Evolutionary conservation across 2,113 vertebrate genomes (phyloP), one percentile per base, ranked within the genome.

Genomic region (Nycticebus coucang): DNA sequence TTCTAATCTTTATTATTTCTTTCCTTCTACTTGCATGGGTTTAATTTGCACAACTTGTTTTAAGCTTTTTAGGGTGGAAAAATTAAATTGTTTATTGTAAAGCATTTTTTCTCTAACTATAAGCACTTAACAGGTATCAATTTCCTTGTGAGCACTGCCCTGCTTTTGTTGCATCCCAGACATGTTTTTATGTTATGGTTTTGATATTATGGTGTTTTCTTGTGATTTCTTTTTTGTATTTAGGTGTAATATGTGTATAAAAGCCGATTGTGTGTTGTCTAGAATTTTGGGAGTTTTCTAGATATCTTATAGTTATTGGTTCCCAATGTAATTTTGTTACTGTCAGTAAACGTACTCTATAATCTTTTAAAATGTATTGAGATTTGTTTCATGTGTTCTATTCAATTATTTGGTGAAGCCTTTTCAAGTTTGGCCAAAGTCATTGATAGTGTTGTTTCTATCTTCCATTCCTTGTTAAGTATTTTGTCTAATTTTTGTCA

Each of bases 291-390:
- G 2, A 7, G 74, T 94, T 91, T 72, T 30, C 62, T 84, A 74
- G 4, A 37, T 89, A 69, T 60, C 33, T 87, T 87, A 30, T 82
- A 66, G 9, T 60, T 86, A 59, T 4, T 91, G 41, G n/a, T 66
- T 92, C 79, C 28, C 92, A 74, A 92, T 82, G 57, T 59, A 71
- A 41, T 57, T 86, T 26, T 79, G 18, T 74, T 88, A 13, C 64
- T 78, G 7, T 90, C 81, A 66, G 62, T 90, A 64, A 79, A 68
- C 30, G 71, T 84, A 37, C 4, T 19, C 22, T 87, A 21, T 69
- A 91, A n/a, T 79, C n/a, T 79, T 95, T 30, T 66, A 19, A 78
- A 71, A 89, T 94, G 71, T 87, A 74, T 84, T n/a, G 22, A 92
- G 35, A 86, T n/a, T 60, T 84, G 50, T 72, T 79, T 89, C 53